phyloP scores from a whole-genome alignment of 2,797 vertebrate genomes.

The Sitta carolinensis region DNA sequence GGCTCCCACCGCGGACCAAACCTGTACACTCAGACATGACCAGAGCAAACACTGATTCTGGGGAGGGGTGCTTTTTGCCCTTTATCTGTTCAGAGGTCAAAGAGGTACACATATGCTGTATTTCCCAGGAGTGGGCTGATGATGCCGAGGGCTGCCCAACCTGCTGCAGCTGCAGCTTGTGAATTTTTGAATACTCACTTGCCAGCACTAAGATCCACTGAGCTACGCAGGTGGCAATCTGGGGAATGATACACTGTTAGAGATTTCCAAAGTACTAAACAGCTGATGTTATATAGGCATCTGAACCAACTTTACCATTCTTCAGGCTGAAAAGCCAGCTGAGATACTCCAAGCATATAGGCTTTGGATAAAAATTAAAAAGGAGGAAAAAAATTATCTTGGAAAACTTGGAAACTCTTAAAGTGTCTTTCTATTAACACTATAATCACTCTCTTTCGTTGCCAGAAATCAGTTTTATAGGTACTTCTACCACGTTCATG shows the following conservation, averaged over 20 bases:
- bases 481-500: neutral
- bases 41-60: neutral
- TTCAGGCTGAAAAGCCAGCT: neutral
- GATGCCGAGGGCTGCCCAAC: neutral
- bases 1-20: neutral
- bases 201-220: neutral
- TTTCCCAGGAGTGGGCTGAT: neutral
- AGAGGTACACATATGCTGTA: accelerated
- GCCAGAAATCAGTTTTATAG: neutral
- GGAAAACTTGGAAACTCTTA: neutral
- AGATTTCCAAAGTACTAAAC: neutral
- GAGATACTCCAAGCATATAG: neutral
- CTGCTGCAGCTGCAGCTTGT: neutral
- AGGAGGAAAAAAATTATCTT: neutral
- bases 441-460: neutral
- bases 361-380: neutral
- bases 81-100: neutral
- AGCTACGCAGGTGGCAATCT: neutral
- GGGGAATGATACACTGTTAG: accelerated
- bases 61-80: neutral
- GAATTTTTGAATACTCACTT: neutral
- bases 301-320: neutral
- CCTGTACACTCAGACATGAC: neutral
- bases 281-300: neutral
- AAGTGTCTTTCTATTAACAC: neutral